Percentiles rank a stretch among this genome's conserved stretches.
These are phyloP conservation scores for Heterodera filipjevi DNA, from an alignment of 2,888 invertebrate species.

Conservation along the genomic window DNA sequence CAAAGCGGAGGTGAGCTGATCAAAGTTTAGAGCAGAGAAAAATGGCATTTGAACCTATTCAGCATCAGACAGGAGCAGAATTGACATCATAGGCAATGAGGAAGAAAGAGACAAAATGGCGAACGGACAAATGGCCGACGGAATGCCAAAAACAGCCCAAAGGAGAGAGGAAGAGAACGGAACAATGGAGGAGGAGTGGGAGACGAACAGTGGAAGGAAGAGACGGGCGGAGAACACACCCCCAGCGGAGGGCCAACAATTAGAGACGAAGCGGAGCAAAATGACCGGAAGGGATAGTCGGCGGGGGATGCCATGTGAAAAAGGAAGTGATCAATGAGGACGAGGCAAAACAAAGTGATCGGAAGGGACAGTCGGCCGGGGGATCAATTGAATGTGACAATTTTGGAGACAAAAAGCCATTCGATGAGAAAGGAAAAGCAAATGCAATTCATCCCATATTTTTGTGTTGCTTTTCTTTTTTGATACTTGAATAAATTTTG, in stretches of 20 bases:
- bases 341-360: not conserved
- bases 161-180: not conserved
- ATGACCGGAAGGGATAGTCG: not conserved
- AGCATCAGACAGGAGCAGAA: not conserved
- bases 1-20: constrained; percentile 3
- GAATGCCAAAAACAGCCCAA: not conserved
- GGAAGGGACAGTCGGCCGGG: not conserved
- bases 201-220: not conserved
- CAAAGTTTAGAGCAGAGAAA: not conserved
- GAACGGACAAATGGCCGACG: not conserved
- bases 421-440: too few species aligned
- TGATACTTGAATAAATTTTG: too few species aligned
- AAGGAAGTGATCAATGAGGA: too few species aligned
- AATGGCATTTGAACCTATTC: not conserved
- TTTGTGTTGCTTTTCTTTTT: too few species aligned
- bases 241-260: not conserved
- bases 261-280: not conserved
- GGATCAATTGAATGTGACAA: not conserved
- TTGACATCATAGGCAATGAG: not conserved
- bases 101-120: not conserved
- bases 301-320: not conserved
- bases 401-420: too few species aligned
- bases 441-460: too few species aligned
- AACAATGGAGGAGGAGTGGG: not conserved
- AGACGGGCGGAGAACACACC: not conserved